These are phyloP conservation scores for Chydorus sphaericus DNA, from an alignment of 2,888 invertebrate genomes.

Conservation along the genomic window DNA sequence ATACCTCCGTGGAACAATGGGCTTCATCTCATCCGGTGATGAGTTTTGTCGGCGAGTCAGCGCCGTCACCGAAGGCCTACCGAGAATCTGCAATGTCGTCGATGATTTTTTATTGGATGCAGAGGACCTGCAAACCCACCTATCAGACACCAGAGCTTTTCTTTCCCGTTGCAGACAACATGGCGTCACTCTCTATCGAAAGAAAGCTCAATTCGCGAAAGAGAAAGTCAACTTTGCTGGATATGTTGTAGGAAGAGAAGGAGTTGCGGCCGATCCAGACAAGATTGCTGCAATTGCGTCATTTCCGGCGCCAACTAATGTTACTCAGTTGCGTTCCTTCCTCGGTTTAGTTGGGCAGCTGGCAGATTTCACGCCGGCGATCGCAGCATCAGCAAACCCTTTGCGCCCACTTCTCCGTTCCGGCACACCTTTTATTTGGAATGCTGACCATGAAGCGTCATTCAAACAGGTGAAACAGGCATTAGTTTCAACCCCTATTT, in stretches of 20 bases:
- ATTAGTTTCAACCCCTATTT: slow-evolving; percentile 3
- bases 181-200: too few species aligned
- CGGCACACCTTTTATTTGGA: slow-evolving; percentile 10
- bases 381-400: slow-evolving; percentile 1
- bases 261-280: neutral
- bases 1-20: slow-evolving; percentile 4
- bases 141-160: neutral
- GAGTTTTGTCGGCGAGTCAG: slow-evolving; percentile 6
- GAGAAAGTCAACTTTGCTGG: too few species aligned
- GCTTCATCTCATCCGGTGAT: slow-evolving; percentile 3
- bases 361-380: slow-evolving; percentile 5
- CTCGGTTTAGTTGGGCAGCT: slow-evolving; percentile 12
- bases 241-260: too few species aligned
- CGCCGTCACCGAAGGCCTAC: neutral
- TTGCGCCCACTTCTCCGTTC: slow-evolving; percentile 14
- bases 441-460: slow-evolving; percentile 11
- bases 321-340: slow-evolving; percentile 14
- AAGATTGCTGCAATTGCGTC: slow-evolving; percentile 3
- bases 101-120: neutral
- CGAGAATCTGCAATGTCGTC: neutral
- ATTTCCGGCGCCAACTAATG: slow-evolving; percentile 8
- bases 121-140: neutral
- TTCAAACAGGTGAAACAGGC: slow-evolving; percentile 12
- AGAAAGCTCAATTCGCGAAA: too few species aligned
- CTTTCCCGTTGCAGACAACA: too few species aligned